Conservation (phyloP, 1,140 invertebrate genomes). For the Lithobius niger region DNA sequence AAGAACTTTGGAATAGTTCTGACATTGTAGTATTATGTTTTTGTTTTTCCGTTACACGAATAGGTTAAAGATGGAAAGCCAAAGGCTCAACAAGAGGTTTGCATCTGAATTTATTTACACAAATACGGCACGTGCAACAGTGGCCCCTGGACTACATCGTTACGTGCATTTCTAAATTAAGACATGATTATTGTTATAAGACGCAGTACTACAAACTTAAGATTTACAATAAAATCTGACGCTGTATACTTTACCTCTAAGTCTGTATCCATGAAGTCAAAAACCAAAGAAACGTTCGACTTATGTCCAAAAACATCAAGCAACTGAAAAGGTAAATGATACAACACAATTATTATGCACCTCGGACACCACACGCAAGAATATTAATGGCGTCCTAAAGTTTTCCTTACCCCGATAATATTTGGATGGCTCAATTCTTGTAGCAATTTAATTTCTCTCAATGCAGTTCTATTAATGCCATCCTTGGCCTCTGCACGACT, state of each 20-base stretch:
- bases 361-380: background rate
- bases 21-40: too few species aligned
- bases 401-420: constrained; percentile 59
- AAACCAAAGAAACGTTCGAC: constrained; percentile 97
- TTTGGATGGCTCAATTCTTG: constrained; percentile 93
- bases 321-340: constrained; percentile 30
- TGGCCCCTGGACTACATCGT: too few species aligned
- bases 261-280: constrained; percentile 99
- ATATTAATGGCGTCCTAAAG: background rate
- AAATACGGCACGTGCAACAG: too few species aligned
- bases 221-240: too few species aligned
- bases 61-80: too few species aligned
- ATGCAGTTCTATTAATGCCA: constrained; percentile 94
- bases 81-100: too few species aligned
- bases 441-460: constrained; percentile 95
- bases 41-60: too few species aligned
- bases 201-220: background rate
- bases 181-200: constrained; percentile 3
- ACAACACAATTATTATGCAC: constrained; percentile 7
- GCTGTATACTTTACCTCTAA: constrained; percentile 66
- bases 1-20: too few species aligned
- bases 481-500: constrained; percentile 85
- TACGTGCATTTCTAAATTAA: background rate
- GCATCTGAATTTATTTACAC: too few species aligned
- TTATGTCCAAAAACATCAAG: constrained; percentile 93